These are phyloP conservation scores for Polyergus mexicanus DNA, from an alignment of 1,140 invertebrate genomes.

Conservation along the genomic window DNA sequence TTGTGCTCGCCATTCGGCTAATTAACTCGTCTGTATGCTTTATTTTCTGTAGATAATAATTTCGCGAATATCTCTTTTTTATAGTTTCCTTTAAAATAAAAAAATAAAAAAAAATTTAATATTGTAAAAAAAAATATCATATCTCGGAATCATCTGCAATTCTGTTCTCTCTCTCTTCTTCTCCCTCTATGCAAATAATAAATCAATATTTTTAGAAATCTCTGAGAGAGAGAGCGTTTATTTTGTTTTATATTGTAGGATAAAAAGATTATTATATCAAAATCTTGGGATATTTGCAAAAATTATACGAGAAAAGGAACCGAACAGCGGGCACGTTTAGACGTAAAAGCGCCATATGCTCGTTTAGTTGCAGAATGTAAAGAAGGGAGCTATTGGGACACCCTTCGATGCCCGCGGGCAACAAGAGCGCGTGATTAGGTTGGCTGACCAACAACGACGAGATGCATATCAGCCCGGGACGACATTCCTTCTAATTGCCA, in stretches of 20 bases:
- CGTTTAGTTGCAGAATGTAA: conserved; percentile 25
- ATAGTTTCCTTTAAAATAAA: background rate
- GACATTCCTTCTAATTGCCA: conserved; percentile 60
- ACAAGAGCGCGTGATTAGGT: conserved; percentile 48
- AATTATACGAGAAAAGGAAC: background rate
- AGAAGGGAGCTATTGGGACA: background rate
- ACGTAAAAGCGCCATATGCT: conserved; percentile 12
- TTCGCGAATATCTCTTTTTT: background rate
- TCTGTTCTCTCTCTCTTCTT: background rate
- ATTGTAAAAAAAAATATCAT: background rate
- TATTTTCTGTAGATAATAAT: conserved; percentile 1
- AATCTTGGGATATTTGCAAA: background rate
- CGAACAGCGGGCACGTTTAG: background rate
- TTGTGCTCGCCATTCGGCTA: background rate
- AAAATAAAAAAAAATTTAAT: background rate
- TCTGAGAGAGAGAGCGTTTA: background rate
- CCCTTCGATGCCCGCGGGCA: conserved; percentile 34
- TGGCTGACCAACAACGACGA: conserved; percentile 32
- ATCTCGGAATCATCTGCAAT: background rate
- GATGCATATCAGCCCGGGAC: conserved; percentile 41
- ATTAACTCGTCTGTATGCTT: background rate
- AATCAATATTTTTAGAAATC: background rate
- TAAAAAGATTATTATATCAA: background rate
- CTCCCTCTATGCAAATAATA: background rate
- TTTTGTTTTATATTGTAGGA: background rate